These are phyloP conservation scores for Melolontha melolontha DNA, from an alignment of 2,888 invertebrate genomes.

Conservation along the genomic window DNA sequence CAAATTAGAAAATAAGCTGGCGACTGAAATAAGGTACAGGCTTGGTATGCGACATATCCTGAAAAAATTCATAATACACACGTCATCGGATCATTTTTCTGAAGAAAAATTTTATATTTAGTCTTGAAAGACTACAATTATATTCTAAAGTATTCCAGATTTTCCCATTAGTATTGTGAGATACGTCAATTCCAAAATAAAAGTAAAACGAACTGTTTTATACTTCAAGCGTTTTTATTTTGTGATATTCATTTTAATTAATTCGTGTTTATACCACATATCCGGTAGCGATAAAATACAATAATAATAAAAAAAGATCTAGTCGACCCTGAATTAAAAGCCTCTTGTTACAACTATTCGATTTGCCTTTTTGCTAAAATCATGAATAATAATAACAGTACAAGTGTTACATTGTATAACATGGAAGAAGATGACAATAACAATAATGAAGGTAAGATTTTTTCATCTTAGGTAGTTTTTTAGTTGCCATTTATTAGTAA, in stretches of 20 bases:
- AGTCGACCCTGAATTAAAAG: conserved; percentile 26
- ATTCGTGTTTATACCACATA: neutral
- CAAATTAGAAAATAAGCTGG: conserved; percentile 65
- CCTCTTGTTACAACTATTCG: conserved; percentile 16
- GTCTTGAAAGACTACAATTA: conserved; percentile 21
- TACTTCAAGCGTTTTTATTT: neutral
- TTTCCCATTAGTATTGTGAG: no score
- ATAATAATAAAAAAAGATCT: conserved; percentile 12
- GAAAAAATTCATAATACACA: conserved; percentile 80
- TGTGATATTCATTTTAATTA: conserved; percentile 1
- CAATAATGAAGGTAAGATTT: conserved; percentile 24
- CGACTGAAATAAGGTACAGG: conserved; percentile 72
- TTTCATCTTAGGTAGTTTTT: neutral
- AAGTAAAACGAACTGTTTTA: neutral
- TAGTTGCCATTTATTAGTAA: no score
- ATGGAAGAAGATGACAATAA: conserved; percentile 8
- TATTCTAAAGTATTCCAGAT: neutral
- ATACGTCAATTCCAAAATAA: neutral
- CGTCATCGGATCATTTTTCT: conserved; percentile 83
- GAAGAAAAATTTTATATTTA: conserved; percentile 65
- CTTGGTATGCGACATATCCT: conserved; percentile 83
- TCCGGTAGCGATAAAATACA: neutral
- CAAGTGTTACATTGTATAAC: neutral
- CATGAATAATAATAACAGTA: conserved; percentile 14
- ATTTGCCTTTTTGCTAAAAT: neutral